Percentiles rank a stretch among this genome's conserved stretches.
phyloP scores from a whole-genome alignment of 2,797 vertebrate species.

The Lates japonicus region DNA sequence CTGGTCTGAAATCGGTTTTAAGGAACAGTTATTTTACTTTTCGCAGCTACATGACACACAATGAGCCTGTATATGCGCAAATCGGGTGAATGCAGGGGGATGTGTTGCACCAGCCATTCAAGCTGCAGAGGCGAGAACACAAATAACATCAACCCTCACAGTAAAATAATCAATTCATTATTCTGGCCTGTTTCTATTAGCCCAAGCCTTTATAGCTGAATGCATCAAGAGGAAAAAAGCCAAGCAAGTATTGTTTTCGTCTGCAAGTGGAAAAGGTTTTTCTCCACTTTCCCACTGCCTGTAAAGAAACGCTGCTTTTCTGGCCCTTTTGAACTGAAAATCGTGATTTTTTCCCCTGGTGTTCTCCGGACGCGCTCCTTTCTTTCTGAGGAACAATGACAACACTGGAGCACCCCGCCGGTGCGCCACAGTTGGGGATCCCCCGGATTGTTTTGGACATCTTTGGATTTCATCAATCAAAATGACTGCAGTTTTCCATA shows the following conservation, averaged over 20 bases:
- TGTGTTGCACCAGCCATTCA: constrained; percentile 66
- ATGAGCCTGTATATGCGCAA: constrained; percentile 63
- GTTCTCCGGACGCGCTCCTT: constrained; percentile 95
- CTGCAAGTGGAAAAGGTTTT: constrained; percentile 91
- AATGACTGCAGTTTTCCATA: constrained; percentile 99
- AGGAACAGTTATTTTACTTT: constrained; percentile 66
- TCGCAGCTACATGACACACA: constrained; percentile 57
- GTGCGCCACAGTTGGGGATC: constrained; percentile 99
- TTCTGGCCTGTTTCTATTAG: constrained; percentile 72
- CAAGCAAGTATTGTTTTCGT: constrained; percentile 90
- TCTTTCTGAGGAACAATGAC: constrained; percentile 94
- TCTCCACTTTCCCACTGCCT: constrained; percentile 92
- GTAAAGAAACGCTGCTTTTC: constrained; percentile 96
- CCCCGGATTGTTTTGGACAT: constrained; percentile 98
- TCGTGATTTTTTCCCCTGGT: constrained; percentile 91
- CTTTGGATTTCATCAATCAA: constrained; percentile 99
- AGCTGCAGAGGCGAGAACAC: constrained; percentile 52
- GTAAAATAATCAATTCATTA: constrained; percentile 84
- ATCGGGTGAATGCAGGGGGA: constrained; percentile 64
- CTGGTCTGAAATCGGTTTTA: constrained; percentile 56
- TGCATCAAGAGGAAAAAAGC: constrained; percentile 75
- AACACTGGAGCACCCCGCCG: constrained; percentile 98
- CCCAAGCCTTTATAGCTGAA: constrained; percentile 74
- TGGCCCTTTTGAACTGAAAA: constrained; percentile 93
- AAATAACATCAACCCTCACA: constrained; percentile 77